Conservation (phyloP, 2,888 invertebrate species). For the Blastobasis lacticolella region DNA sequence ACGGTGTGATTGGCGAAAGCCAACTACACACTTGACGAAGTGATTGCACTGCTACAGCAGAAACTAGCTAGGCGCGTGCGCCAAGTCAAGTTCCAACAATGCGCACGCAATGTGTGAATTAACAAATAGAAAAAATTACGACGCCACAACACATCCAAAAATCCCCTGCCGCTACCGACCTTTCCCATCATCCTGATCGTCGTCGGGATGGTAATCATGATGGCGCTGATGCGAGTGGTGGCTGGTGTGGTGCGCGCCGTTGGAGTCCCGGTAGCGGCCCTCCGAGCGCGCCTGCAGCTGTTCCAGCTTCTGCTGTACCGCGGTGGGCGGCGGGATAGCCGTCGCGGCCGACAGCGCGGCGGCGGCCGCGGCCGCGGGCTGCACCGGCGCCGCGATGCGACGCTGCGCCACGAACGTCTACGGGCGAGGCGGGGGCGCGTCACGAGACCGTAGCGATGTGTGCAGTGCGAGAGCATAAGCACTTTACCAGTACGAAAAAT, state of each 20-base stretch:
- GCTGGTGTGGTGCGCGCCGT: conserved; percentile 6
- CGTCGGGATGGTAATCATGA: conserved; percentile 13
- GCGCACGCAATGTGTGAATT: too few species aligned
- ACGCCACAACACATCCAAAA: too few species aligned
- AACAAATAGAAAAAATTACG: too few species aligned
- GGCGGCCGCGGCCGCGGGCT: conserved; percentile 66
- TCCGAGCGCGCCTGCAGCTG: conserved; percentile 60
- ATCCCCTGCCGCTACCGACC: conserved; percentile 1
- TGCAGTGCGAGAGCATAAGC: not conserved
- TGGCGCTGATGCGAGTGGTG: not conserved
- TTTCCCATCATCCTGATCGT: conserved; percentile 17
- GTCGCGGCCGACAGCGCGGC: conserved; percentile 66
- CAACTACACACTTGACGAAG: too few species aligned
- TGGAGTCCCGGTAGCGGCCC: conserved; percentile 39
- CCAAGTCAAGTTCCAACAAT: too few species aligned
- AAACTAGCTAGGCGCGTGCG: too few species aligned
- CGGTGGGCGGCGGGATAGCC: conserved; percentile 64
- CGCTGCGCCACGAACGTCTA: conserved; percentile 68
- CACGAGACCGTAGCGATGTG: not conserved
- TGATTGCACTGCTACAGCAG: too few species aligned
- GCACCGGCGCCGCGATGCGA: conserved; percentile 64
- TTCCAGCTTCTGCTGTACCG: conserved; percentile 66
- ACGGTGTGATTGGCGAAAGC: too few species aligned
- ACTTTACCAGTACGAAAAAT: not conserved
- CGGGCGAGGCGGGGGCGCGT: not conserved